Percentiles rank a stretch among this genome's conserved stretches.
Conservation (phyloP, 2,888 invertebrate genomes). For the Xanthorhoe spadicearia region DNA sequence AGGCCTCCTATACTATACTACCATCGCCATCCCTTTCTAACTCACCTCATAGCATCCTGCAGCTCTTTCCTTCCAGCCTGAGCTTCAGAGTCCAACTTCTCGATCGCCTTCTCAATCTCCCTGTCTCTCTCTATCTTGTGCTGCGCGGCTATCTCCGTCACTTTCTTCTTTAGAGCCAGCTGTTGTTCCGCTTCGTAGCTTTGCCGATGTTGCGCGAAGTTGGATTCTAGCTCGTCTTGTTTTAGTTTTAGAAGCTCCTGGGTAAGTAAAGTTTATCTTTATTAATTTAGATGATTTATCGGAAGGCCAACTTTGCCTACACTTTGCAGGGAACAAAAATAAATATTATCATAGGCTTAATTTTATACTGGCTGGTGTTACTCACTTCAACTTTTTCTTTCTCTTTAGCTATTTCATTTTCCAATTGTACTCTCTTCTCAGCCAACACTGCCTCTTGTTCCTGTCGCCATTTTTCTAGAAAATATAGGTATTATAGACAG, state of each 20-base stretch:
- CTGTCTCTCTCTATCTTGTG: conserved; percentile 90
- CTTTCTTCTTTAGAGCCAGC: conserved; percentile 86
- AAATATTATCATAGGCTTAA: not conserved
- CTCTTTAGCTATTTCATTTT: conserved; percentile 63
- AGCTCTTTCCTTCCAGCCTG: conserved; percentile 84
- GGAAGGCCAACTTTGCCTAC: too few relatives aligned
- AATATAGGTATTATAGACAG: not conserved
- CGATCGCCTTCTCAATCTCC: conserved; percentile 90
- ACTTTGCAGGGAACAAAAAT: too few relatives aligned
- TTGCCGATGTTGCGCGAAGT: conserved; percentile 87
- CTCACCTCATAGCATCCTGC: conserved; percentile 84
- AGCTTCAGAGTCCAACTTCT: conserved; percentile 88
- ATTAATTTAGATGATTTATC: too few relatives aligned
- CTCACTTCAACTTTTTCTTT: conserved; percentile 65
- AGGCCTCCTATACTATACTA: not conserved
- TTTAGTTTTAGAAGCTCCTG: conserved; percentile 80
- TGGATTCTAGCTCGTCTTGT: conserved; percentile 85
- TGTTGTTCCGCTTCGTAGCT: conserved; percentile 87
- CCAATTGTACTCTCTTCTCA: conserved; percentile 61
- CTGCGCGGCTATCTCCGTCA: conserved; percentile 88
- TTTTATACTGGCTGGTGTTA: not conserved
- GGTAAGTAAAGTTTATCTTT: not conserved
- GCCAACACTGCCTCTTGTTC: conserved; percentile 67
- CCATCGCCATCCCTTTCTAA: not conserved
- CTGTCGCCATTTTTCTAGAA: conserved; percentile 70